phyloP scores from a whole-genome alignment of 2,888 invertebrate species.

The Mellilla xanthometata region DNA sequence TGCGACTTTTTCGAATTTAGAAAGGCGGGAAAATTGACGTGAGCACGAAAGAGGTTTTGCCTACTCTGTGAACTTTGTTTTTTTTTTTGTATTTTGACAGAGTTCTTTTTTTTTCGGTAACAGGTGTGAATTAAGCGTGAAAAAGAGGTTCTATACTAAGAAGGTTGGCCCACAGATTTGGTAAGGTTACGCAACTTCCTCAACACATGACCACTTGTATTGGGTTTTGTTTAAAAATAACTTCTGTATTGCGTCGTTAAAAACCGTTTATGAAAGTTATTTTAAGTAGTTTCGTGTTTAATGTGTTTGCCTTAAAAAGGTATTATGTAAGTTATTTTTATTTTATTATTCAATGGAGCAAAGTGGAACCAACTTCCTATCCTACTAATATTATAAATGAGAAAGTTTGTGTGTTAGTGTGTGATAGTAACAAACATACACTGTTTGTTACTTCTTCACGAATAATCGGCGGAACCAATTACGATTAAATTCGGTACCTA shows the following conservation, averaged over 20 bases:
- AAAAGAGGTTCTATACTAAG: background rate
- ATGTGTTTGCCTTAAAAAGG: no score
- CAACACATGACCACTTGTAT: background rate
- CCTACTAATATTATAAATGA: no score
- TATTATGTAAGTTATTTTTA: no score
- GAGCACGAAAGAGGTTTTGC: background rate
- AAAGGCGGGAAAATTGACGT: background rate
- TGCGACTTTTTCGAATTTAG: no score
- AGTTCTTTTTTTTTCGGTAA: background rate
- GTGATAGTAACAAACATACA: no score
- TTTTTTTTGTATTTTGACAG: conserved; percentile 1
- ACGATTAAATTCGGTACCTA: no score
- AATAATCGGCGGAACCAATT: no score
- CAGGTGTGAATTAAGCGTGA: background rate
- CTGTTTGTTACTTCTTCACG: no score
- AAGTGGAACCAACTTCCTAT: no score
- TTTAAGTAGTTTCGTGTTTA: background rate
- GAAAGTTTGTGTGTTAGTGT: no score
- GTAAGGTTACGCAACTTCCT: conserved; percentile 7
- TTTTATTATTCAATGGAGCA: no score
- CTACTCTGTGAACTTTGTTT: background rate
- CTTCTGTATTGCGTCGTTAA: background rate
- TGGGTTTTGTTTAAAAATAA: background rate
- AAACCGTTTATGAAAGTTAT: background rate
- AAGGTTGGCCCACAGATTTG: background rate